Conservation (phyloP, 2,113 vertebrate genomes). For the Caretta caretta region DNA sequence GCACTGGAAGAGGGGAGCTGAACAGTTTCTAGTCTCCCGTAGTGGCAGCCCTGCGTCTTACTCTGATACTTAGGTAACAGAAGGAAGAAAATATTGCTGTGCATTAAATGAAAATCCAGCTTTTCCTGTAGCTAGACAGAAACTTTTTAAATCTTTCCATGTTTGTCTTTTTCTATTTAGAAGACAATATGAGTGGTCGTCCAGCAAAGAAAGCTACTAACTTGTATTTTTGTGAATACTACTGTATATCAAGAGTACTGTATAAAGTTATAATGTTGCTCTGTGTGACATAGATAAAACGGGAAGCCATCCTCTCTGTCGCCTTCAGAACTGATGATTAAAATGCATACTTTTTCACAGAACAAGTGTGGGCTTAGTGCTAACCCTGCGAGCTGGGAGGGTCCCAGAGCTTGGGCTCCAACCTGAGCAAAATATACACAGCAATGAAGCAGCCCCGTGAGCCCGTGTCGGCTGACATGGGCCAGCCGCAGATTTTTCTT, state of each 20-base stretch:
- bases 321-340: fast-evolving
- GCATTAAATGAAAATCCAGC: neutral
- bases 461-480: neutral
- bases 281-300: fast-evolving
- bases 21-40: neutral
- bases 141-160: neutral
- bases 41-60: neutral
- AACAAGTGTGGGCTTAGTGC: neutral
- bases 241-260: fast-evolving
- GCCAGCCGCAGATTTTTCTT: neutral
- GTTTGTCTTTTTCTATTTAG: neutral
- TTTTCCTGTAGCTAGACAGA: neutral
- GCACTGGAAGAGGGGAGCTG: neutral
- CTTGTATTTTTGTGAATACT: neutral
- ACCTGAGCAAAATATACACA: no score
- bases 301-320: neutral
- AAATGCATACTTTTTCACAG: neutral
- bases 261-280: neutral
- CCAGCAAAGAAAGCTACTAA: neutral
- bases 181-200: neutral
- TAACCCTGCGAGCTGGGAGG: neutral
- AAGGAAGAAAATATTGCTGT: neutral
- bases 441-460: neutral
- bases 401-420: no score
- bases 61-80: neutral